Evolutionary conservation across 1,140 invertebrate species (phyloP), one percentile per base, ranked within the genome.

Genomic region (Tetragnatha versicolor): DNA sequence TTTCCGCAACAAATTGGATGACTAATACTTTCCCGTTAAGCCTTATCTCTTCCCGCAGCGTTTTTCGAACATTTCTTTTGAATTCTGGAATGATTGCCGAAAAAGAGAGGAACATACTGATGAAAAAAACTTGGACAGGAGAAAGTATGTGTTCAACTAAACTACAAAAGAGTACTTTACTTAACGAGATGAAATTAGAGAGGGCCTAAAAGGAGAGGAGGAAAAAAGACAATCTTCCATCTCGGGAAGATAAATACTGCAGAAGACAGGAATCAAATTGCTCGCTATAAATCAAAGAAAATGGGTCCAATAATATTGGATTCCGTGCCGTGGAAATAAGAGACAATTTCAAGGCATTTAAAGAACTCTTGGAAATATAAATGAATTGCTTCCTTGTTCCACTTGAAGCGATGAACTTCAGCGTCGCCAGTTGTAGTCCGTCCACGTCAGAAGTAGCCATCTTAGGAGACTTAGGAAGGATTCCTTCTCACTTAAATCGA

Each of bases 281-380:
- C 73, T 76, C 60, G 22, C 58, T 65, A 76, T 76, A 65, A 76
- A 76, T 76, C 73, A 76, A 76, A 63, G 73, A 76, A 76, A 76
- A 66, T 76, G 73, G 73, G 10, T 76, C 61, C 73, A 76, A 76
- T 76, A 76, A 65, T 76, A 65, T 76, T 76, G 60, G 60, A 65
- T 65, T 35, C 33, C n/a, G 37, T 22, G 17, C 25, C 25, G 22
- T 27, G 22, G 73, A 75, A 75, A 75, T 37, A 75, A 75, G 73
- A 65, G 73, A 76, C 73, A 76, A 76, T 76, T 76, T 76, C 60
- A 45, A 65, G 60, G 42, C 61, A 35, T 76, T 76, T 76, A 76
- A 66, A 37, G 61, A 55, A 51, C 47, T 66, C 63, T 45, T 10
- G 45, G 49, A 70, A 70, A 53, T 70, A 70, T 55, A 51, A 53